Percentiles rank a stretch among this genome's conserved stretches.
Conservation (phyloP, 1,140 invertebrate genomes). For the Eumaeus atala region DNA sequence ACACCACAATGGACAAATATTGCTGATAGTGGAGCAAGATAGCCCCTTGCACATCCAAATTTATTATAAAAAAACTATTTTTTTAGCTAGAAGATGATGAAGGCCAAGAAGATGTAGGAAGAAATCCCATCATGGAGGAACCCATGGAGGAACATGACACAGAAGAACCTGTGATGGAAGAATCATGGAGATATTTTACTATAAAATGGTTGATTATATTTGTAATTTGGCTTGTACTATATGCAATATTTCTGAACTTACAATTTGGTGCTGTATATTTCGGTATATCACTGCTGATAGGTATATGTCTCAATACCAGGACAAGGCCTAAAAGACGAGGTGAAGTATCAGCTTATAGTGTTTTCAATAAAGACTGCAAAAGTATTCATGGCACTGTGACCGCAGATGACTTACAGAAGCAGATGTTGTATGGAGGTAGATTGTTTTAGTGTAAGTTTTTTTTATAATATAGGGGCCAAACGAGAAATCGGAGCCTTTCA, state of each 20-base stretch:
- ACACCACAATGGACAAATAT: no score
- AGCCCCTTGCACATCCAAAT: no score
- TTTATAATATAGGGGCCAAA: no score
- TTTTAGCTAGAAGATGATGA: conserved; percentile 30
- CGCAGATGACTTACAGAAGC: conserved; percentile 94
- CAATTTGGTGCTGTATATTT: conserved; percentile 95
- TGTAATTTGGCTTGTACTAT: conserved; percentile 54
- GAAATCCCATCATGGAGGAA: conserved; percentile 34
- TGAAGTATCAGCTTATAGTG: conserved; percentile 96
- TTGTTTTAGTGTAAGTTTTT: conserved; percentile 14
- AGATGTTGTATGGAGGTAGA: conserved; percentile 81
- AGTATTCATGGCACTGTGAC: conserved; percentile 94
- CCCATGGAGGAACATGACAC: conserved; percentile 41
- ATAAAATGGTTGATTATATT: conserved; percentile 49
- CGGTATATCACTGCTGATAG: conserved; percentile 83
- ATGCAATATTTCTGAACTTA: conserved; percentile 76
- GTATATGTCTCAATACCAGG: conserved; percentile 90
- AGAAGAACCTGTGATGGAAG: conserved; percentile 42
- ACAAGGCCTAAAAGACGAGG: conserved; percentile 80
- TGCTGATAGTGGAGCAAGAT: no score
- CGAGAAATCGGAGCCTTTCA: no score
- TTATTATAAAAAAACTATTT: not conserved
- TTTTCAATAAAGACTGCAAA: conserved; percentile 96
- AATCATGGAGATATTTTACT: conserved; percentile 49
- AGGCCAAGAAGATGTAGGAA: conserved; percentile 24